These are phyloP conservation scores for Chesias legatella DNA, from an alignment of 2,888 invertebrate genomes.

Conservation along the genomic window DNA sequence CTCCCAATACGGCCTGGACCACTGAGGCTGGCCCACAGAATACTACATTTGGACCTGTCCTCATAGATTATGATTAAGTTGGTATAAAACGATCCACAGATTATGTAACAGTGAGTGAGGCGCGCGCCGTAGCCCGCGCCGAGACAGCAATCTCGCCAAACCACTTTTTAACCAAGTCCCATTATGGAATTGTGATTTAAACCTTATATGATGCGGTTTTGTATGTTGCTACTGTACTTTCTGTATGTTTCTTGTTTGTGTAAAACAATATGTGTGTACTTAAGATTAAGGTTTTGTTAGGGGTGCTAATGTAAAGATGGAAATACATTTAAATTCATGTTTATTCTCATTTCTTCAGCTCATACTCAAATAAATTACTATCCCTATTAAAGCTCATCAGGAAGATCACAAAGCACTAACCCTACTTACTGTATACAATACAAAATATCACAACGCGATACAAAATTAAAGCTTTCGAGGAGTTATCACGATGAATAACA, in stretches of 20 bases:
- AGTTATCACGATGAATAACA: slow-evolving; percentile 68
- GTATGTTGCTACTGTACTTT: slow-evolving; percentile 30
- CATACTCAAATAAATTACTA: slow-evolving; percentile 56
- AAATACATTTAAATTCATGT: slow-evolving; percentile 48
- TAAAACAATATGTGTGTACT: slow-evolving; percentile 13
- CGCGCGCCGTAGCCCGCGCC: slow-evolving; percentile 47
- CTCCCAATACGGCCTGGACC: slow-evolving; percentile 39
- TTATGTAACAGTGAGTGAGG: slow-evolving; percentile 27
- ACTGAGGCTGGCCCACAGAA: slow-evolving; percentile 16
- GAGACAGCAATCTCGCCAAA: slow-evolving; percentile 50
- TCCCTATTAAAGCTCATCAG: slow-evolving; percentile 70
- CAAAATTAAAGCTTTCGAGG: slow-evolving; percentile 71
- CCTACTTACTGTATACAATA: slow-evolving; percentile 66
- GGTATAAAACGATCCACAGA: slow-evolving; percentile 18
- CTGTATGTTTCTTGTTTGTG: slow-evolving; percentile 20
- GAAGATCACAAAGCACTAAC: slow-evolving; percentile 57
- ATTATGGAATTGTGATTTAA: slow-evolving; percentile 42
- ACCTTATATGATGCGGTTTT: slow-evolving; percentile 21
- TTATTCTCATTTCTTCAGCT: slow-evolving; percentile 41
- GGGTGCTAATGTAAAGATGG: slow-evolving; percentile 45
- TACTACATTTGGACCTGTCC: slow-evolving; percentile 15
- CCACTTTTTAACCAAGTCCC: slow-evolving; percentile 55
- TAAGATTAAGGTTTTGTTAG: slow-evolving; percentile 15
- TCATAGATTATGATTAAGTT: not conserved
- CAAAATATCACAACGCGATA: slow-evolving; percentile 70